Evolutionary conservation across 2,888 invertebrate species (phyloP).

Genomic region (Drosophila limbata): DNA sequence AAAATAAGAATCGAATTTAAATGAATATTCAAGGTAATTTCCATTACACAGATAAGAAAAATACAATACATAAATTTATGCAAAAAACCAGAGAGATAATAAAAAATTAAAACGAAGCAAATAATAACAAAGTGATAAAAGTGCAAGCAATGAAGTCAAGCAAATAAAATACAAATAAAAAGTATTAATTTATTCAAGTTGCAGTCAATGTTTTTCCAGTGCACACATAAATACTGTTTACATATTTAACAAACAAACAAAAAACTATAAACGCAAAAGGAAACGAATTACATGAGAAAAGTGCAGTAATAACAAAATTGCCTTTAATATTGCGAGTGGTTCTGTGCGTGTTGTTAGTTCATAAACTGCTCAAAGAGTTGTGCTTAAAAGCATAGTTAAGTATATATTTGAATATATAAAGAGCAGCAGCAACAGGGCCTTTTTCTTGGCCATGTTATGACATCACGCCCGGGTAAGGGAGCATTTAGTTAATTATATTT

Average conservation of each 20-base stretch:
- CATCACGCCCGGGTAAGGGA: slow-evolving; percentile 41
- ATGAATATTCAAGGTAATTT: not conserved
- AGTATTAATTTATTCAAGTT: slow-evolving; percentile 19
- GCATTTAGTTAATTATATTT: slow-evolving; percentile 19
- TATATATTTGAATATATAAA: slow-evolving; percentile 6
- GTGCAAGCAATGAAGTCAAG: slow-evolving; percentile 15
- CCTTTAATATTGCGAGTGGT: slow-evolving; percentile 17
- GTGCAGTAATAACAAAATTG: slow-evolving; percentile 48
- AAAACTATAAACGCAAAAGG: slow-evolving; percentile 1
- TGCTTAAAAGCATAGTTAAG: slow-evolving; percentile 3
- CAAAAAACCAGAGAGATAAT: not conserved
- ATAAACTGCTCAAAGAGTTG: slow-evolving; percentile 12
- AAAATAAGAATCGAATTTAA: no score
- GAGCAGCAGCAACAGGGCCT: slow-evolving; percentile 6
- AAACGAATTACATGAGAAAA: slow-evolving; percentile 9
- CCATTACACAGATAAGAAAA: not conserved
- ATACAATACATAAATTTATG: not conserved
- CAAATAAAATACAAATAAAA: slow-evolving; percentile 29
- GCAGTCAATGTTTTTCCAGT: slow-evolving; percentile 1
- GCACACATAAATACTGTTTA: slow-evolving; percentile 16
- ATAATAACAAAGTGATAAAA: slow-evolving; percentile 12
- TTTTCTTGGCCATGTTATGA: slow-evolving; percentile 48
- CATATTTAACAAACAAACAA: slow-evolving; percentile 5
- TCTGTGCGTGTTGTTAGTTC: slow-evolving; percentile 16
- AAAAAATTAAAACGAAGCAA: slow-evolving; percentile 16